phyloP scores from a whole-genome alignment of 2,797 vertebrate species.

The Etheostoma nigrum region DNA sequence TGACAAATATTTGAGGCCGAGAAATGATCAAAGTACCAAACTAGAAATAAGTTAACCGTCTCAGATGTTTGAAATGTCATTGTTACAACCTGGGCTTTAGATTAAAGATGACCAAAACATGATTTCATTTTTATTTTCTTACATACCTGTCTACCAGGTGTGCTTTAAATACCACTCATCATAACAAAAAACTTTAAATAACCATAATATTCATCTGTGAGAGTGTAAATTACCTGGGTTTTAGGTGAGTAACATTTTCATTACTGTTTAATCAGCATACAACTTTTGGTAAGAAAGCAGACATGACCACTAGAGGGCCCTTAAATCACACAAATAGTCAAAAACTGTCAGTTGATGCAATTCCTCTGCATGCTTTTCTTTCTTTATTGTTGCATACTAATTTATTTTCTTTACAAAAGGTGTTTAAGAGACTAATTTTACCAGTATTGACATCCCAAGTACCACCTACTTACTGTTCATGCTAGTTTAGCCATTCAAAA shows the following conservation, averaged over 20 bases:
- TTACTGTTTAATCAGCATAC: background rate
- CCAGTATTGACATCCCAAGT: constrained; percentile 12
- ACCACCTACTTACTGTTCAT: constrained; percentile 27
- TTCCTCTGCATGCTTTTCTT: background rate
- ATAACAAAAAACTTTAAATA: background rate
- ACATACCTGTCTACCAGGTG: background rate
- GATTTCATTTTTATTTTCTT: background rate
- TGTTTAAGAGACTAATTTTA: constrained; percentile 36
- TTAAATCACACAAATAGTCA: constrained; percentile 27
- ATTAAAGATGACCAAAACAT: background rate
- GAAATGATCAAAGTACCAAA: background rate
- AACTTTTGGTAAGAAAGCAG: background rate
- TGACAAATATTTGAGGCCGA: background rate
- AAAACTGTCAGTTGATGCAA: background rate
- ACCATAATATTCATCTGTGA: background rate
- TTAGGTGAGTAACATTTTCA: background rate
- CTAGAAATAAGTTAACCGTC: background rate
- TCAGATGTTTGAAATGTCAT: background rate
- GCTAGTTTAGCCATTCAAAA: constrained; percentile 22
- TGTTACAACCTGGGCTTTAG: background rate
- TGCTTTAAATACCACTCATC: background rate
- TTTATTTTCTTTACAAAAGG: constrained; percentile 24
- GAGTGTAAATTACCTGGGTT: background rate
- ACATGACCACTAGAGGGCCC: constrained; percentile 64
- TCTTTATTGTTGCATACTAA: constrained; percentile 35